Percentiles rank a stretch among this genome's conserved stretches.
Conservation (phyloP, 2,113 vertebrate species). For the Callithrix jacchus region DNA sequence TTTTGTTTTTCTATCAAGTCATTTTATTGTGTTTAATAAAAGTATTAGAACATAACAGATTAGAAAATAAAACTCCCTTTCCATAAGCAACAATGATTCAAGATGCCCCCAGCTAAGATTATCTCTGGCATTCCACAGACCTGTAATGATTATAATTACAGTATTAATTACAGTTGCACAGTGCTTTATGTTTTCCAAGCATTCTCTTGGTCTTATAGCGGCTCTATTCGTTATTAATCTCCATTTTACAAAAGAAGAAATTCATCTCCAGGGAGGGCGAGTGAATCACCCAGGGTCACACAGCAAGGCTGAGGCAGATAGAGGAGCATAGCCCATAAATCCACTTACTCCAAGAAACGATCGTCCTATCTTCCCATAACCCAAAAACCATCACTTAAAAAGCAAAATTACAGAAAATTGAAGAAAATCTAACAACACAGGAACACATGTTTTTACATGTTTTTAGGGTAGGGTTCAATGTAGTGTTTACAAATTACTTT, state of each 20-base stretch:
- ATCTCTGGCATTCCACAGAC: not conserved
- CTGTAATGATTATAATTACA: not conserved
- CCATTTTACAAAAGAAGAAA: slow-evolving; percentile 5
- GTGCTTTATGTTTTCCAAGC: not conserved
- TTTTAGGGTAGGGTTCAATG: not conserved
- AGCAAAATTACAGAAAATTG: not conserved
- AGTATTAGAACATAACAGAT: not conserved
- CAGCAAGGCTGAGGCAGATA: not conserved
- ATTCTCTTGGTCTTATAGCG: not conserved
- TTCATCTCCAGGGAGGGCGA: not conserved
- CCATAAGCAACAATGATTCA: not conserved
- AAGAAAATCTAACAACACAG: slow-evolving; percentile 9
- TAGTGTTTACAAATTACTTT: not conserved
- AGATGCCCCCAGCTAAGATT: not conserved
- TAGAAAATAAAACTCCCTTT: slow-evolving; percentile 5
- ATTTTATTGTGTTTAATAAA: not conserved
- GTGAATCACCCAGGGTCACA: not conserved
- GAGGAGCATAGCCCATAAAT: not conserved
- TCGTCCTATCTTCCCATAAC: not conserved
- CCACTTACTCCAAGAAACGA: not conserved
- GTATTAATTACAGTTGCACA: not conserved
- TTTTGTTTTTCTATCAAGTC: not conserved
- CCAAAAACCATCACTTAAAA: not conserved
- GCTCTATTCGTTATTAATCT: not conserved
- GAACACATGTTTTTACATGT: not conserved